Evolutionary conservation across 2,888 invertebrate species (phyloP), one percentile per base, ranked within the genome.

Genomic region (Tridacna gigas): DNA sequence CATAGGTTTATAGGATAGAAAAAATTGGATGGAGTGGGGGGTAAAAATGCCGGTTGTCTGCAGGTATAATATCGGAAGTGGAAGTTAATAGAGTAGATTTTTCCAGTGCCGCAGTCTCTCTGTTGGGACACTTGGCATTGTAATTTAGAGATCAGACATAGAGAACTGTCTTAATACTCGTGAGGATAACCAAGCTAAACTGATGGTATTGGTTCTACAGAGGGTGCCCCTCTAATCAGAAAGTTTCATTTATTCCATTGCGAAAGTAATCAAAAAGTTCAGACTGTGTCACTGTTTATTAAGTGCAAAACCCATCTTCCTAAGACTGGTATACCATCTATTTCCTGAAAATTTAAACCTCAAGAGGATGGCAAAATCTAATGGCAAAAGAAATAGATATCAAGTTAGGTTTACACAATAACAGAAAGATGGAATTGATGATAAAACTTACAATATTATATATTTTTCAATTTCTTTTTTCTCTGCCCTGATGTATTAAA

Each of bases 231-330:
- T 80, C 84, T 84, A 84, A 88, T 88, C 88, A 88, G 79, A 82
- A 88, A 78, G 65, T 88, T 88, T 88, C 86, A 84, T 86, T 88
- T 88, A 88, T 84, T 88, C 82, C 77, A 82, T 84, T 82, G 80
- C 80, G 71, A 88, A 83, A 81, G 88, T 86, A 88, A 88, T 88
- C 88, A 84, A 88, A 88, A 88, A 83, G 83, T 88, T 88, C 88
- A 88, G 86, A 83, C 86, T 82, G 82, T 88, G 88, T 88, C 88
- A 83, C 82, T 83, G 83, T 88, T 86, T 88, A 89, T 89, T 89
- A 89, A 86, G 82, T 85, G 87, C 82, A 80, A 86, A 88, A 85
- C 82, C 82, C 85, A 84, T 88, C 88, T 86, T 86, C 83, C 74
- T 80, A 56, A 37, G 82, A 82, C 78, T 82, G 82, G 82, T 84